Base-by-base conservation (phyloP, 2,797 vertebrate species). In the Muraenolepis orangiensis region DNA sequence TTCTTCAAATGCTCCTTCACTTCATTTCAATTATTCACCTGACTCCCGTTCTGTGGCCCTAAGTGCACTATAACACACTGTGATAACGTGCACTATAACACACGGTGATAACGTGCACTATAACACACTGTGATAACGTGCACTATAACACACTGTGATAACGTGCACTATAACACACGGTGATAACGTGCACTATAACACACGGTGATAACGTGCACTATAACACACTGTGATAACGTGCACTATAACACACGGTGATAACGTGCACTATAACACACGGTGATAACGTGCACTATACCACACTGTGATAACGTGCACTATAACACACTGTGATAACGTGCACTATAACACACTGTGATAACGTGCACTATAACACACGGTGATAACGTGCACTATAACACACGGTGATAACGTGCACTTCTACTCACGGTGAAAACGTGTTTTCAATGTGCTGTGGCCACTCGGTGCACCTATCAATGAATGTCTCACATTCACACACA, bases 1-100 rank as follows among this genome's bases (percentile, higher is more conserved):
- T 85, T 87, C 84, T 84, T 82, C 78, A 85, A 83, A 81, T 72
- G 73, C 83, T 80, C 70, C 80, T 71, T 0, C 1, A 70, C 79
- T 74, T 67, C 80, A 51, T n/a, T 87, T 92, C 77, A 92, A 90
- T 90, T 89, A 91, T 93, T 91, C 83, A 93, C 30, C n/a, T n/a
- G 78, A 80, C 34, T 70, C 69, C 34, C 14, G n/a, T 70, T 36
- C 13, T 71, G 31, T 20, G 42, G 42, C 42, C 42, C 42, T 18
- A 51, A 20, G 0, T n/a, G n/a, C n/a, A n/a, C n/a, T n/a, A n/a
- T n/a, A n/a, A n/a, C n/a, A n/a, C n/a, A n/a, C n/a, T n/a, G n/a
- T n/a, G 42, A 4, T 46, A 18, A 18, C 6, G 18, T 51, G 42
- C 18, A 20, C 18, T 51, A 18, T 18, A 51, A 16, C 42, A 51